Base-by-base conservation (phyloP, 1,140 invertebrate genomes). In the Centruroides sculpturatus region DNA sequence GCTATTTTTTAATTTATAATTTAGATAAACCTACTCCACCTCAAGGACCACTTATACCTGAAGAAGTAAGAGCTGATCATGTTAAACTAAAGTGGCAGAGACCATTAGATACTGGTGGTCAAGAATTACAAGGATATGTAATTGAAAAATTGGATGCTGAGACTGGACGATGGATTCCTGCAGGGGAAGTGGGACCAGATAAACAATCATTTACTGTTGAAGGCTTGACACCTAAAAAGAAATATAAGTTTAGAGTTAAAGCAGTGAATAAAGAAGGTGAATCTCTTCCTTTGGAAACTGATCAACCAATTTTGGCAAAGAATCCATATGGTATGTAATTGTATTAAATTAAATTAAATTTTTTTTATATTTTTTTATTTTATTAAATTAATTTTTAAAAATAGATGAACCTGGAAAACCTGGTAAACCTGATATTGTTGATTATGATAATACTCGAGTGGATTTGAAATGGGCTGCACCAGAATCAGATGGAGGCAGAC, bases 251-350 rank as follows among this genome's bases (percentile, higher is more conserved):
- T 78, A 82, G 96, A 56, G 95, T 99, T 0, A 94, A 92, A 69
- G 96, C 96, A 41, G 87, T 95, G 36, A 99, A 99, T 74, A 97
- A 97, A 71, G 95, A 98, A 77, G 96, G 96, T 3, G 87, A 94
- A 77, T 95, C 94, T 0, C 93, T 98, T 68, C 92, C 96, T 48
- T 76, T 98, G 54, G 89, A 93, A 73, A 92, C 91, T 47, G 84
- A 85, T 95, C 70, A 88, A 85, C 89, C 73, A 78, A 71, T 66
- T 55, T 50, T 59, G 48, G 57, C 66, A n/a, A 66, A 63, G 48
- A 66, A 66, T 56, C 66, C 66, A 35, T 66, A 66, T 55, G 80
- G 81, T 70, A 74, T 75, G 11, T 75, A 0, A 34, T 53, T 23
- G 5, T 8, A 6, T 53, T 53, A 34, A 23, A 6, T 36, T 53